Conservation (phyloP, 2,797 vertebrate genomes). For the Enteromius thamalakanensis region DNA sequence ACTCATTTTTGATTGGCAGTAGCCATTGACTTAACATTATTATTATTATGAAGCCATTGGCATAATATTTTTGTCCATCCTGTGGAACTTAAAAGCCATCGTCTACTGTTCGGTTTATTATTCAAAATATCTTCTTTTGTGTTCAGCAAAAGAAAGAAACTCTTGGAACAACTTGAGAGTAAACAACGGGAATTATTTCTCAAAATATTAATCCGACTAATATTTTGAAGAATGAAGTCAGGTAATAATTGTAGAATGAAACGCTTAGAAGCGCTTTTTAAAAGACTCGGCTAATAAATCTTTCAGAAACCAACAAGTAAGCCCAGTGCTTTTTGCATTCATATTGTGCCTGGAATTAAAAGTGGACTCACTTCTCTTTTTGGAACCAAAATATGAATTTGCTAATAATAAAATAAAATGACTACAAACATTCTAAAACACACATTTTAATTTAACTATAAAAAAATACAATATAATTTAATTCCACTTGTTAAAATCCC, state of each 20-base stretch:
- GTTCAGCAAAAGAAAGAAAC: background rate
- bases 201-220: too few species aligned
- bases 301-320: background rate
- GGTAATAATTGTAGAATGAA: too few species aligned
- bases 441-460: too few species aligned
- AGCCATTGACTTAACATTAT: too few species aligned
- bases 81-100: background rate
- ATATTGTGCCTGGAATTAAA: background rate
- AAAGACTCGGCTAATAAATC: background rate
- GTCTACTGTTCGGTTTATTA: background rate
- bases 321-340: background rate
- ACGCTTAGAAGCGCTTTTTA: background rate
- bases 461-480: too few species aligned
- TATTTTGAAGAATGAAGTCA: too few species aligned
- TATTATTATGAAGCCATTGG: too few species aligned
- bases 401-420: too few species aligned
- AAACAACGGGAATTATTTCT: too few species aligned
- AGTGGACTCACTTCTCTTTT: background rate
- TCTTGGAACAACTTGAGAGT: background rate
- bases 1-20: too few species aligned
- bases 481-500: background rate
- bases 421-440: too few species aligned
- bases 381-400: background rate
- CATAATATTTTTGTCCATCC: background rate
- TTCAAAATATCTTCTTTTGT: background rate